phyloP scores from a whole-genome alignment of 2,888 invertebrate genomes.

The Catocala sponsa region DNA sequence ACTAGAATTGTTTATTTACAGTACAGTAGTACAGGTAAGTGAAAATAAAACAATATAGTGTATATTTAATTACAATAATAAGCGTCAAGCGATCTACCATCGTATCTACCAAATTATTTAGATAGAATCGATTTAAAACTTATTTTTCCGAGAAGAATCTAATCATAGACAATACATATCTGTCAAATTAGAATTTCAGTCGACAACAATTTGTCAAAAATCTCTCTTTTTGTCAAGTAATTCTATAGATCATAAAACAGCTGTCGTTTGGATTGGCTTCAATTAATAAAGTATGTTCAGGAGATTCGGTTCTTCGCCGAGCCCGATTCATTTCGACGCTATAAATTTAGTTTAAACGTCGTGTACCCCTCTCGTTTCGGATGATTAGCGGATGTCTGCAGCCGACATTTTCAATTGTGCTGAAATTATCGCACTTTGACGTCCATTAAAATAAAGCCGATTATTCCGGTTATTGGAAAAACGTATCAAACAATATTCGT shows the following conservation, averaged over 20 bases:
- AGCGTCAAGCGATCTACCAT: no score
- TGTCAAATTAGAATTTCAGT: no score
- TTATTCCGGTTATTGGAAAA: conserved; percentile 34
- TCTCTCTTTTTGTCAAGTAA: neutral
- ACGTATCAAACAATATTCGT: conserved; percentile 16
- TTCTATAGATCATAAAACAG: conserved; percentile 38
- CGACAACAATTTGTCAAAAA: no score
- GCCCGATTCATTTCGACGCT: conserved; percentile 59
- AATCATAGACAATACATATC: no score
- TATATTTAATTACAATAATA: no score
- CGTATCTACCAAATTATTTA: no score
- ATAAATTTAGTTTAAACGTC: conserved; percentile 67
- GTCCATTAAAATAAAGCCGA: conserved; percentile 39
- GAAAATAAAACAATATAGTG: no score
- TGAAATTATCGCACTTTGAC: conserved; percentile 57
- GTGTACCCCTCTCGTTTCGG: conserved; percentile 58
- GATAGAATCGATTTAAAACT: no score
- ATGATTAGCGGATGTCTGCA: conserved; percentile 70
- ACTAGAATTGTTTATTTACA: no score
- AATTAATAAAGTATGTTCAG: conserved; percentile 56
- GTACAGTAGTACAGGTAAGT: no score
- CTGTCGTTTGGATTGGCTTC: conserved; percentile 52
- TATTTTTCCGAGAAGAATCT: no score
- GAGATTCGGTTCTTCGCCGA: conserved; percentile 46
- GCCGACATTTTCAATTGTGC: conserved; percentile 59